Evolutionary conservation across 2,113 vertebrate genomes (phyloP).

Genomic region (Hemiscyllium ocellatum): DNA sequence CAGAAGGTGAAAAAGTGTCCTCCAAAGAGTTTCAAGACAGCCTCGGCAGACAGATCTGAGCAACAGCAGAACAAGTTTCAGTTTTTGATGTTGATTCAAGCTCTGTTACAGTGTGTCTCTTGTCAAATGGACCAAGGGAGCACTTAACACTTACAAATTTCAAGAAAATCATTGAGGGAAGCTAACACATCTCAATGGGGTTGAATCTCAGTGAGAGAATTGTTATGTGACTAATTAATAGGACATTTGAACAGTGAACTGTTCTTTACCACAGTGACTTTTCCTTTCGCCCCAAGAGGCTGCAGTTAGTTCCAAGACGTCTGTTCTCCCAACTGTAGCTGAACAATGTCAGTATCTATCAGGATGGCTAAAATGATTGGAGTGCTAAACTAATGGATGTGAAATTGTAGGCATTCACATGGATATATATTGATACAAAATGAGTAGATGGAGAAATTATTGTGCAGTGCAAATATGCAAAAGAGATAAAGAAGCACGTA

Average conservation of each 20-base stretch:
- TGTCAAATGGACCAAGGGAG: background rate
- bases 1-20: conserved; percentile 72
- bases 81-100: background rate
- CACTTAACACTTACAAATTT: background rate
- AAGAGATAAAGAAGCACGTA: background rate
- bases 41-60: conserved; percentile 60
- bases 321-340: background rate
- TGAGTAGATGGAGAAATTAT: background rate
- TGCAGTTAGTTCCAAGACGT: background rate
- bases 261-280: background rate
- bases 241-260: background rate
- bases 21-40: conserved; percentile 67
- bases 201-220: background rate
- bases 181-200: background rate
- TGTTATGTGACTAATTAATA: background rate
- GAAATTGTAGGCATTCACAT: background rate
- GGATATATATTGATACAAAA: background rate
- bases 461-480: background rate
- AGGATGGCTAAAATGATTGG: background rate
- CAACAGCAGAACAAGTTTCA: background rate
- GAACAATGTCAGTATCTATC: background rate
- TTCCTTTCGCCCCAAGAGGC: background rate
- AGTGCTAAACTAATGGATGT: background rate
- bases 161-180: background rate
- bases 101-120: background rate